Conservation (phyloP, 2,113 vertebrate genomes). For the Lasiurus borealis region DNA sequence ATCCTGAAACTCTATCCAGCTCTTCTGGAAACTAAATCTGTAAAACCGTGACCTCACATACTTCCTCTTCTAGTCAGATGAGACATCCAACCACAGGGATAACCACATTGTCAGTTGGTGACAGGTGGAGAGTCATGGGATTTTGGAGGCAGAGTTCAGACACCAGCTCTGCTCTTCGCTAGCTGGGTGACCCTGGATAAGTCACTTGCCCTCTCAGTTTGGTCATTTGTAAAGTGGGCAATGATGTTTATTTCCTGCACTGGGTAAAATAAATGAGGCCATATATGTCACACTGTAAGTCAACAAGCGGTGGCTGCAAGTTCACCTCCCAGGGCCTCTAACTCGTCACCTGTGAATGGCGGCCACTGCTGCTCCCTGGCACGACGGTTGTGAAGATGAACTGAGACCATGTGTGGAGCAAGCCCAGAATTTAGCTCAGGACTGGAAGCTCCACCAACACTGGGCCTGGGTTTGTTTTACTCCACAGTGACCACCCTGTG, state of each 20-base stretch:
- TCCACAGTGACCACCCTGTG: rapidly evolving
- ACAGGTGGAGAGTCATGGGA: not conserved
- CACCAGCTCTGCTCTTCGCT: not conserved
- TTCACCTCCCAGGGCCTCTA: not conserved
- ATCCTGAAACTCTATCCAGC: not conserved
- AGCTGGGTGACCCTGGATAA: not conserved
- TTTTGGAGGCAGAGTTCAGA: not conserved
- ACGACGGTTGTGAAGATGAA: not conserved
- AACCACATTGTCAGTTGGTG: not conserved
- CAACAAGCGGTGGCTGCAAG: not conserved
- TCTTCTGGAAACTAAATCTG: not conserved
- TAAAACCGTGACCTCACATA: not conserved
- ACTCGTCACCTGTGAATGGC: not conserved
- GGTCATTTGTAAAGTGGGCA: not conserved
- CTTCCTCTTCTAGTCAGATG: not conserved
- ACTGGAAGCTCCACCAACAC: rapidly evolving
- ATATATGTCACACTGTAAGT: rapidly evolving
- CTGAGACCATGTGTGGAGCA: not conserved
- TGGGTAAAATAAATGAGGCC: not conserved
- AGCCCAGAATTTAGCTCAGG: not conserved
- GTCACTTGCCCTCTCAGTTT: not conserved
- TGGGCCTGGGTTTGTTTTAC: not conserved
- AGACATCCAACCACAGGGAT: not conserved
- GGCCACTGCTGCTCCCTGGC: not conserved
- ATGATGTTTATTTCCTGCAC: not conserved